Conservation (phyloP, 2,113 vertebrate genomes). For the Rhombomys opimus region DNA sequence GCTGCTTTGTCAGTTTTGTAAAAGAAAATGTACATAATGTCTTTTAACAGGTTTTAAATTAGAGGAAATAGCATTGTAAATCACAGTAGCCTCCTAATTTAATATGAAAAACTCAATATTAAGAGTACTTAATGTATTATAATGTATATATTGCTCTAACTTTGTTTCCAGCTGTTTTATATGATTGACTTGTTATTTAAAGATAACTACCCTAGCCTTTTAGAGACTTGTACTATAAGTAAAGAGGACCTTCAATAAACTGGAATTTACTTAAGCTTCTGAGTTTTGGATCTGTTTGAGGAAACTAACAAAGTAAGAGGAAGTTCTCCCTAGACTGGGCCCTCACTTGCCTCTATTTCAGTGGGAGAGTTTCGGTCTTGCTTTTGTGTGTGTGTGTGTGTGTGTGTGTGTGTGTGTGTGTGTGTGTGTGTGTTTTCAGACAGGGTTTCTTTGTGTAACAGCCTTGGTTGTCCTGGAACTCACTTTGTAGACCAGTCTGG, state of each 20-base stretch:
- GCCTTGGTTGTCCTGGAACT: neutral
- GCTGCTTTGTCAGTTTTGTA: conserved; percentile 75
- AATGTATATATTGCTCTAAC: conserved; percentile 87
- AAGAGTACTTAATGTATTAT: conserved; percentile 86
- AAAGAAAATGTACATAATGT: conserved; percentile 78
- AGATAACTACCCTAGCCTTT: conserved; percentile 82
- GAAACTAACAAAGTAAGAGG: neutral
- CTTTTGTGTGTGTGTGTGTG: too few species aligned
- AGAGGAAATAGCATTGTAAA: conserved; percentile 74
- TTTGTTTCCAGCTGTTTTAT: conserved; percentile 87
- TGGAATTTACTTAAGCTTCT: conserved; percentile 57
- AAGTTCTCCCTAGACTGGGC: neutral
- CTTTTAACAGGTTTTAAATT: conserved; percentile 77
- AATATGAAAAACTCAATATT: conserved; percentile 79
- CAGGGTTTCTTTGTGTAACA: too few species aligned
- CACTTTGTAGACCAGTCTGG: neutral
- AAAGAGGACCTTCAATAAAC: conserved; percentile 85
- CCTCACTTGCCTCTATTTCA: neutral
- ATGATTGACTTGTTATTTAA: conserved; percentile 86
- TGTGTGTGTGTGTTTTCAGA: too few species aligned
- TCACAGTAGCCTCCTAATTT: conserved; percentile 71
- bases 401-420: too few species aligned
- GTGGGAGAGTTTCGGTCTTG: neutral
- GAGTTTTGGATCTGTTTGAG: neutral
- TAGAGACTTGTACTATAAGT: conserved; percentile 86